These are phyloP conservation scores for Tragelaphus strepsiceros DNA, from an alignment of 2,113 vertebrate genomes.

Conservation along the genomic window DNA sequence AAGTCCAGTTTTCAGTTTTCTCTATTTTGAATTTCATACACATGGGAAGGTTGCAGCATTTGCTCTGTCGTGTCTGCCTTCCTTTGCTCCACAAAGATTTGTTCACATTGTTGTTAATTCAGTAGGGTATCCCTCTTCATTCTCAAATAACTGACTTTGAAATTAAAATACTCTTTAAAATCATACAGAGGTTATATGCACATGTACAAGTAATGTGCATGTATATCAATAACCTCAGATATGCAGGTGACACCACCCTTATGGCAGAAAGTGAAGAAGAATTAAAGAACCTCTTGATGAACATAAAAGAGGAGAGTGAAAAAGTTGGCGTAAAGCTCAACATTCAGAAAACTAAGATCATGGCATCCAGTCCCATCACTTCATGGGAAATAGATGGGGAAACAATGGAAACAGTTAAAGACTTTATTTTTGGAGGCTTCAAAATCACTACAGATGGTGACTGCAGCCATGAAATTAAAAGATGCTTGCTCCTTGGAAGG, in stretches of 20 bases:
- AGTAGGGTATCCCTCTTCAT: not conserved
- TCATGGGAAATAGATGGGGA: not conserved
- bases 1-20: not conserved
- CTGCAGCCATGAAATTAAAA: not conserved
- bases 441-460: not conserved
- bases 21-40: not conserved
- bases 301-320: not conserved
- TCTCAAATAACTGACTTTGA: not conserved
- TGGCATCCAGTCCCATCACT: not conserved
- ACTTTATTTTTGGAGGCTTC: not conserved
- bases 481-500: not conserved
- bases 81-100: not conserved
- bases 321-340: not conserved
- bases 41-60: not conserved
- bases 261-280: not conserved
- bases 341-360: not conserved
- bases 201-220: not conserved
- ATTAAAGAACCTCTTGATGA: not conserved
- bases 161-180: not conserved
- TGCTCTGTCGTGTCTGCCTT: not conserved
- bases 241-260: accelerated
- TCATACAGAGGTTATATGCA: not conserved
- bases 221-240: not conserved
- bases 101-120: not conserved
- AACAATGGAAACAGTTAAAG: not conserved